Evolutionary conservation across 2,113 vertebrate species (phyloP).

Genomic region (Nestor notabilis): DNA sequence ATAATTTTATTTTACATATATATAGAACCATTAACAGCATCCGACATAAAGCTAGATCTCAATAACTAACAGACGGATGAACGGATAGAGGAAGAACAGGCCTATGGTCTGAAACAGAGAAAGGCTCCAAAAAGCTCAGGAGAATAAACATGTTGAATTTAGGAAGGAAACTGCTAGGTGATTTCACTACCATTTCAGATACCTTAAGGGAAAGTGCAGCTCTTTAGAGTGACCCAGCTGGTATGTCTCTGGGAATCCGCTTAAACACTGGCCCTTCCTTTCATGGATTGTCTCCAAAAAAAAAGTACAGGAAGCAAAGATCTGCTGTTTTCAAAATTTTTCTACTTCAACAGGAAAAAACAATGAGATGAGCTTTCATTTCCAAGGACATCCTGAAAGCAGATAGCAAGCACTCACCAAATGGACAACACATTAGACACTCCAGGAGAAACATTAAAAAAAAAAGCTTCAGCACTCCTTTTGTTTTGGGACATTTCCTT

Average conservation of each 20-base stretch:
- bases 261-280: background rate
- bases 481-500: background rate
- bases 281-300: background rate
- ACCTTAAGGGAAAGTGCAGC: background rate
- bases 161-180: background rate
- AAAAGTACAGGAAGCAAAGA: background rate
- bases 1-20: background rate
- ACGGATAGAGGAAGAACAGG: background rate
- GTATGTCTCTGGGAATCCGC: background rate
- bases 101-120: background rate
- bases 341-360: constrained; percentile 1
- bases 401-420: background rate
- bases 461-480: background rate
- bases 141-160: background rate
- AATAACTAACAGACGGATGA: background rate
- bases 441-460: background rate
- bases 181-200: background rate
- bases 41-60: background rate
- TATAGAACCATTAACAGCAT: background rate
- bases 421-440: background rate
- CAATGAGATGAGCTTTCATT: background rate
- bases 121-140: background rate
- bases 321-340: background rate
- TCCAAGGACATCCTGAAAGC: background rate
- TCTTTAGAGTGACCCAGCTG: background rate